Evolutionary conservation across 2,888 invertebrate genomes (phyloP).

Genomic region (Abrostola tripartita): DNA sequence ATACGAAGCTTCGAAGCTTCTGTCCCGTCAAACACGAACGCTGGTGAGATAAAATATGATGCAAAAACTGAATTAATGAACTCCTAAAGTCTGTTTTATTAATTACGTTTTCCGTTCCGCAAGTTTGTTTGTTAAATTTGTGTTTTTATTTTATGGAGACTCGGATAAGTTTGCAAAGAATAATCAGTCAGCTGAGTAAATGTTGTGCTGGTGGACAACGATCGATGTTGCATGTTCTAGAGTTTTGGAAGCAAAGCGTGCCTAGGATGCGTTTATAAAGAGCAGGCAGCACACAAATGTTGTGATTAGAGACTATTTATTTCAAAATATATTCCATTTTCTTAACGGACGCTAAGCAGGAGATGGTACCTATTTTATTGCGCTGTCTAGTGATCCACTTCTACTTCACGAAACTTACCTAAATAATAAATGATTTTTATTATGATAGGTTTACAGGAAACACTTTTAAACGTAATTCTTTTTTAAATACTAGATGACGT

Average conservation of each 20-base stretch:
- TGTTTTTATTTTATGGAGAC: conserved; percentile 38
- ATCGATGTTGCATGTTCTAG: background rate
- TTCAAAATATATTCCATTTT: too few species aligned
- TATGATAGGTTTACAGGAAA: too few species aligned
- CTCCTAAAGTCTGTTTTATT: conserved; percentile 51
- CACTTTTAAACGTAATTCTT: too few species aligned
- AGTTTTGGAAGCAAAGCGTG: background rate
- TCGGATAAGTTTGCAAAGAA: conserved; percentile 23
- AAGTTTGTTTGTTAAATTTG: conserved; percentile 49
- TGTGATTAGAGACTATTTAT: background rate
- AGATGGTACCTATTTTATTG: too few species aligned
- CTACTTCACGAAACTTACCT: too few species aligned
- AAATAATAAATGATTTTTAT: too few species aligned
- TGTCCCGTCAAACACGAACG: conserved; percentile 49
- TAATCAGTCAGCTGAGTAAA: conserved; percentile 21
- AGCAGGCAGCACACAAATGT: background rate
- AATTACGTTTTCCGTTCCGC: conserved; percentile 48
- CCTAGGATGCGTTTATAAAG: background rate
- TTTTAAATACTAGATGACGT: too few species aligned
- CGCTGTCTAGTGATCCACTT: too few species aligned
- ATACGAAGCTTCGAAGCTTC: conserved; percentile 23
- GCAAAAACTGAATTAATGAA: conserved; percentile 59
- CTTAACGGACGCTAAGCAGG: too few species aligned
- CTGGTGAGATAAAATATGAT: conserved; percentile 56
- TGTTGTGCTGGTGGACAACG: conserved; percentile 5